phyloP scores from a whole-genome alignment of 2,113 vertebrate genomes.

The Poeciliopsis turrubarensis region DNA sequence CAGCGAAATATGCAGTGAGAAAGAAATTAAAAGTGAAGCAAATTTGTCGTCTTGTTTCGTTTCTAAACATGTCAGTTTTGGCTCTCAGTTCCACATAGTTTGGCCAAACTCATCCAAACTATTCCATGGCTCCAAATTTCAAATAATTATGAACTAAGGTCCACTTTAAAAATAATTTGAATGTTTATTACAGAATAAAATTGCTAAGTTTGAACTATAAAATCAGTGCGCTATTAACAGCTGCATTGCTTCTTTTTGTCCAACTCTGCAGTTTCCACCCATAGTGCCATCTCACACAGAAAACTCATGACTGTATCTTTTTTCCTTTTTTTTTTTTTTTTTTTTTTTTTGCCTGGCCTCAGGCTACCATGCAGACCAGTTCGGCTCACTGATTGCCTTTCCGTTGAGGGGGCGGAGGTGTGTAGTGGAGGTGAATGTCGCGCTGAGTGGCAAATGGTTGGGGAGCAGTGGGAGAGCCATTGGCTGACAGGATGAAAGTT shows the following conservation, averaged over 20 bases:
- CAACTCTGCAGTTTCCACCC: slow-evolving; percentile 34
- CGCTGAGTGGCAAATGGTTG: slow-evolving; percentile 67
- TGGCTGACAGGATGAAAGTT: slow-evolving; percentile 72
- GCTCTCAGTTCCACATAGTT: not conserved
- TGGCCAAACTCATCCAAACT: not conserved
- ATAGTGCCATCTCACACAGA: slow-evolving; percentile 34
- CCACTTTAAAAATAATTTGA: not conserved
- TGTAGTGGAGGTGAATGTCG: slow-evolving; percentile 67
- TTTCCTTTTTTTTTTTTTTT: too few species aligned
- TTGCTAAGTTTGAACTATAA: slow-evolving; percentile 1
- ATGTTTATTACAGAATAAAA: not conserved
- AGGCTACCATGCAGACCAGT: slow-evolving; percentile 54
- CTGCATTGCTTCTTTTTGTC: slow-evolving; percentile 13
- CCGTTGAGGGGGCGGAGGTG: slow-evolving; percentile 52
- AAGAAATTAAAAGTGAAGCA: not conserved
- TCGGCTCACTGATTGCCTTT: slow-evolving; percentile 71
- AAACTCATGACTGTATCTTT: slow-evolving; percentile 37
- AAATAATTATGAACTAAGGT: not conserved
- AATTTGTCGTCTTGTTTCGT: not conserved
- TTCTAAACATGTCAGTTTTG: not conserved
- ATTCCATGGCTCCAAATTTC: too few species aligned
- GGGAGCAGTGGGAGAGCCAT: slow-evolving; percentile 62
- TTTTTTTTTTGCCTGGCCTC: slow-evolving; percentile 55
- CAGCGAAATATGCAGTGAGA: not conserved
- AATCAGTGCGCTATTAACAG: not conserved